Conservation (phyloP, 2,888 invertebrate species). For the Hololepta plana region DNA sequence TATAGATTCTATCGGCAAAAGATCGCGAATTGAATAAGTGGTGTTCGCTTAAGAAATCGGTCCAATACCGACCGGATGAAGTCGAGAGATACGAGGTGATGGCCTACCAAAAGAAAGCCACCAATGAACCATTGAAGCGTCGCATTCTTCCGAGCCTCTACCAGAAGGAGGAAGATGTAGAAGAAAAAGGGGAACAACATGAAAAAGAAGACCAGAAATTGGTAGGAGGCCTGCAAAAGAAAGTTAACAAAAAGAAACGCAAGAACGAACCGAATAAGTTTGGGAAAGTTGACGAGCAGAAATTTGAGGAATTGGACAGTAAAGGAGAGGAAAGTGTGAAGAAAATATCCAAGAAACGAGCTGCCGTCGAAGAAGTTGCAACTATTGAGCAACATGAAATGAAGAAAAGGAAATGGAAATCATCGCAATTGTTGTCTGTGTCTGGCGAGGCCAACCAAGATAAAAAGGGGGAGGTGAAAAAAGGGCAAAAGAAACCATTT, state of each 20-base stretch:
- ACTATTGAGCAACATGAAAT: too few species aligned
- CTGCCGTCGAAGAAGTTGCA: conserved; percentile 5
- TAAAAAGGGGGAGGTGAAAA: conserved; percentile 17
- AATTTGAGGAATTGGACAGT: too few species aligned
- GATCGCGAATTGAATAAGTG: conserved; percentile 90
- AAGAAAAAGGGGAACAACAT: conserved; percentile 5
- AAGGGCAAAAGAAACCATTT: too few species aligned
- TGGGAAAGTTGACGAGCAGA: conserved; percentile 8
- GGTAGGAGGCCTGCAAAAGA: conserved; percentile 3
- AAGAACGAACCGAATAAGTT: conserved; percentile 11
- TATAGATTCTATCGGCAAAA: conserved; percentile 73
- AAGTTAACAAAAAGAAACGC: conserved; percentile 10
- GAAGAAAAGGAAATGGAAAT: too few species aligned
- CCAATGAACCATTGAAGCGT: conserved; percentile 54
- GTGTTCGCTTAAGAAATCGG: conserved; percentile 80
- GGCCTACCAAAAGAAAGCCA: conserved; percentile 54
- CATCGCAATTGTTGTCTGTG: too few species aligned
- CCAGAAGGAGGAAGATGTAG: conserved; percentile 7
- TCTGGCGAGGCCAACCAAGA: conserved; percentile 21
- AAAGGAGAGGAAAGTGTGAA: too few species aligned
- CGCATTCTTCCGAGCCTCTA: conserved; percentile 67
- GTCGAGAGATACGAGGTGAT: conserved; percentile 66
- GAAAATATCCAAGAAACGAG: conserved; percentile 7
- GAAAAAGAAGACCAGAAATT: conserved; percentile 4
- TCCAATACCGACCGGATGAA: conserved; percentile 56